Evolutionary conservation across 2,113 vertebrate genomes (phyloP), one percentile per base, ranked within the genome.

Genomic region (Calonectris borealis): DNA sequence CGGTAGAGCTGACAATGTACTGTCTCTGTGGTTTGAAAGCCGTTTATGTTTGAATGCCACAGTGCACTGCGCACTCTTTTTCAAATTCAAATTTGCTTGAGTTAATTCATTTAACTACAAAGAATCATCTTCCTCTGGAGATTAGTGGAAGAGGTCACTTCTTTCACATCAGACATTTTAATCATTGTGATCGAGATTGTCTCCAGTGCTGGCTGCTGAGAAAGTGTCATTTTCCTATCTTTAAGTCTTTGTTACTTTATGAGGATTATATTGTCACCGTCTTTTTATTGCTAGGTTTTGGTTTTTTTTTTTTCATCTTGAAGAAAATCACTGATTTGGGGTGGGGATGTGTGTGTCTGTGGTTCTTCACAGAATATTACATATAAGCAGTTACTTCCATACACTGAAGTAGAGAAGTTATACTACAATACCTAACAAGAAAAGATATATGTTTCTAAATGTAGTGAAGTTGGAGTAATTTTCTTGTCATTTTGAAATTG

Each of bases 101-200:
- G 22, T 93, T 73, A 93, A 93, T 91, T 85, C 18, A 44, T 84
- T 85, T 91, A 91, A 48, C 58, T 72, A 52, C 57, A 83, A 44
- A 75, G 44, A 84, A 73, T 49, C 26, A n/a, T 78, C 27, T 81
- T 83, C 29, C 48, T 72, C 78, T 89, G 34, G 36, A 89, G 57
- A 55, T 66, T 81, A 79, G 21, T 62, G 57, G 60, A 85, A 94
- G 90, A 96, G 78, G 86, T 91, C 83, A 92, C 48, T 93, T 94
- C 44, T 65, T 81, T 60, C 48, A 65, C 21, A 62, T 91, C 64
- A 94, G 66, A 40, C 3, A 24, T 94, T 94, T 95, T 93, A 92
- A 87, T 94, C n/a, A 58, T 85, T 87, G 34, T 42, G 46, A 85
- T 46, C 9, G 5, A 88, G 73, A 78, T 78, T 87, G 44, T 46